A percentile compares a stretch with the other conserved stretches of the same genome.
These are phyloP conservation scores for Standfussiana lucernea DNA, from an alignment of 2,888 invertebrate genomes.

Conservation along the genomic window DNA sequence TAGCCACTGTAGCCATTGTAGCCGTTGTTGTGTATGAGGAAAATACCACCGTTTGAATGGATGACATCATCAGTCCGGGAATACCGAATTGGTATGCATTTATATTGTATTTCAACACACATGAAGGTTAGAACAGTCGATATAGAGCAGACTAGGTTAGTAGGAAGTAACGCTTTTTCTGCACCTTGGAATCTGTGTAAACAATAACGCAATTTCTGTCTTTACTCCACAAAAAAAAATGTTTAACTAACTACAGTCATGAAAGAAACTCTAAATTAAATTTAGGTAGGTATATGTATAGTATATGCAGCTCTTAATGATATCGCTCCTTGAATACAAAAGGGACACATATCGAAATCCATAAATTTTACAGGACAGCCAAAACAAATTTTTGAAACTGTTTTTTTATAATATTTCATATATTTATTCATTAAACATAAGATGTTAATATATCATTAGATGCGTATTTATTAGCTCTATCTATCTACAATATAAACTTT, in stretches of 20 bases:
- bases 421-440: no score
- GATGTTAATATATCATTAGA: no score
- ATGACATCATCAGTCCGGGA: conserved; percentile 33
- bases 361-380: no score
- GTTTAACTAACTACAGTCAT: no score
- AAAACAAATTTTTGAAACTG: no score
- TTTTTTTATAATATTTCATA: no score
- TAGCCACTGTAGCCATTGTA: background rate
- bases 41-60: conserved; percentile 14
- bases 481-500: no score
- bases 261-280: background rate
- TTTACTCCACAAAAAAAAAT: background rate
- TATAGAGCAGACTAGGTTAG: conserved; percentile 17
- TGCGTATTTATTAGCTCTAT: no score
- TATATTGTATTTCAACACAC: conserved; percentile 28
- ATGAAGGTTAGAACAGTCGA: background rate
- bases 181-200: background rate
- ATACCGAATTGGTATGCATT: conserved; percentile 14
- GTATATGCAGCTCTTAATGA: conserved; percentile 12
- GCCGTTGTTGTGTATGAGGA: conserved; percentile 10
- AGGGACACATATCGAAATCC: no score
- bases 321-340: no score
- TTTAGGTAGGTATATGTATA: background rate
- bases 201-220: conserved; percentile 5
- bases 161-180: background rate